Conservation (phyloP, 2,888 invertebrate species). For the Parelbella ahira region DNA sequence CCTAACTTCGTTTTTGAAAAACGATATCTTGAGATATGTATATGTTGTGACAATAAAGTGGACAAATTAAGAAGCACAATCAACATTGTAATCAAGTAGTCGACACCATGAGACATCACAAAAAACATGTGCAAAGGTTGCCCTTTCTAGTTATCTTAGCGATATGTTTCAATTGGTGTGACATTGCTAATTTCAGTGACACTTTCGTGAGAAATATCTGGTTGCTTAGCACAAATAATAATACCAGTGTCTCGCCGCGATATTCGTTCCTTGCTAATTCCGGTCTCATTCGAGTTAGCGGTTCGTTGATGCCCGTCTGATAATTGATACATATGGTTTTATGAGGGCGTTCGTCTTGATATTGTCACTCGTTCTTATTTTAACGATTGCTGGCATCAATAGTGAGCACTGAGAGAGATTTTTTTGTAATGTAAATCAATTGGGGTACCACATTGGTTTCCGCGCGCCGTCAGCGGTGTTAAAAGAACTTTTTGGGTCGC, state of each 20-base stretch:
- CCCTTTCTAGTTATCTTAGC: constrained; percentile 40
- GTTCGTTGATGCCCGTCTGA: constrained; percentile 19
- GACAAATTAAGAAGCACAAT: no score
- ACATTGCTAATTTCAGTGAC: constrained; percentile 62
- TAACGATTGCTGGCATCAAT: constrained; percentile 17
- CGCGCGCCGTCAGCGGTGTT: constrained; percentile 5
- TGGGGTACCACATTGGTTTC: constrained; percentile 7
- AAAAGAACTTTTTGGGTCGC: constrained; percentile 17
- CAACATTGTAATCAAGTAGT: no score
- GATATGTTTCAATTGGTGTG: constrained; percentile 71
- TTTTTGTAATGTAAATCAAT: constrained; percentile 16
- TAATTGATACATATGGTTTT: constrained; percentile 25
- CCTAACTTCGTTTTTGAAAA: no score
- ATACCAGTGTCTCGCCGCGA: no score
- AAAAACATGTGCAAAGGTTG: constrained; percentile 25
- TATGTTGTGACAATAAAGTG: no score
- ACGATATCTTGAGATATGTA: no score
- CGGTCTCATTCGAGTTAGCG: constrained; percentile 13
- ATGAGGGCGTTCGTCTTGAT: constrained; percentile 24
- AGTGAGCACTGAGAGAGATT: background rate
- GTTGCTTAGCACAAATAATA: constrained; percentile 9
- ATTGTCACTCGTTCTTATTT: constrained; percentile 17
- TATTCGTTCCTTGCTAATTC: constrained; percentile 8
- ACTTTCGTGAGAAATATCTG: constrained; percentile 58
- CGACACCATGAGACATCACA: constrained; percentile 10